A percentile compares a stretch with the other conserved stretches of the same genome.
phyloP scores from a whole-genome alignment of 2,888 invertebrate genomes.

The Trachelus tabidus region DNA sequence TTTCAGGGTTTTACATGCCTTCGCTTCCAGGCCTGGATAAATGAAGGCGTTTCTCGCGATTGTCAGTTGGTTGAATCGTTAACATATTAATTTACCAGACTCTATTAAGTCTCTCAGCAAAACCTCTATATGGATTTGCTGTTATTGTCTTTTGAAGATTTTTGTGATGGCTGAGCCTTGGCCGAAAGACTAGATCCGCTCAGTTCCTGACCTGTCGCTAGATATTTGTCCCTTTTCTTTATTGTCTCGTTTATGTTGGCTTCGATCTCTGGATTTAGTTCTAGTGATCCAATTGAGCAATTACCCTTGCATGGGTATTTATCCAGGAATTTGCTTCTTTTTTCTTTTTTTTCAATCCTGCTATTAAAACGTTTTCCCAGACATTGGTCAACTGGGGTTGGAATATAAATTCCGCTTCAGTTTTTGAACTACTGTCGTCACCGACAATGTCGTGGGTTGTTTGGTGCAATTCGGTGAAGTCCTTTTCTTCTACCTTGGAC shows the following conservation, averaged over 20 bases:
- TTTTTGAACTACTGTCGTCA: no score
- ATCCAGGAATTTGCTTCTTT: no score
- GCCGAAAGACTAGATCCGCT: constrained; percentile 22
- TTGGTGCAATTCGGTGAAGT: no score
- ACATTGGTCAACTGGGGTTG: no score
- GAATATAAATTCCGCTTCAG: no score
- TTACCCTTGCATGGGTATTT: constrained; percentile 29
- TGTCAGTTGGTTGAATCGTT: constrained; percentile 19
- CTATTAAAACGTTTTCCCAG: no score
- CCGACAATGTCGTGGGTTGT: no score
- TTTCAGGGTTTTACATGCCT: constrained; percentile 24
- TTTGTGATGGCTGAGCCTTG: constrained; percentile 13
- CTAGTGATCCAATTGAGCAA: constrained; percentile 26
- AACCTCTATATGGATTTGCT: background rate
- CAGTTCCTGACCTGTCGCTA: constrained; percentile 27
- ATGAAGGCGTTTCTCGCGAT: constrained; percentile 28
- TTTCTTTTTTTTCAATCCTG: no score
- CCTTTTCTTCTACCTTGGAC: no score
- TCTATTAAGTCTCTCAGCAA: constrained; percentile 21
- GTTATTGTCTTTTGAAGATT: constrained; percentile 17
- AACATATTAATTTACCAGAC: constrained; percentile 21
- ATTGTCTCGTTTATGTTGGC: constrained; percentile 25
- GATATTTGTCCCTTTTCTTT: constrained; percentile 30
- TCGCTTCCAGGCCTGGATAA: constrained; percentile 24
- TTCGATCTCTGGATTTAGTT: constrained; percentile 27